These are phyloP conservation scores for Thereva nobilitata DNA, from an alignment of 2,888 invertebrate genomes.

Conservation along the genomic window DNA sequence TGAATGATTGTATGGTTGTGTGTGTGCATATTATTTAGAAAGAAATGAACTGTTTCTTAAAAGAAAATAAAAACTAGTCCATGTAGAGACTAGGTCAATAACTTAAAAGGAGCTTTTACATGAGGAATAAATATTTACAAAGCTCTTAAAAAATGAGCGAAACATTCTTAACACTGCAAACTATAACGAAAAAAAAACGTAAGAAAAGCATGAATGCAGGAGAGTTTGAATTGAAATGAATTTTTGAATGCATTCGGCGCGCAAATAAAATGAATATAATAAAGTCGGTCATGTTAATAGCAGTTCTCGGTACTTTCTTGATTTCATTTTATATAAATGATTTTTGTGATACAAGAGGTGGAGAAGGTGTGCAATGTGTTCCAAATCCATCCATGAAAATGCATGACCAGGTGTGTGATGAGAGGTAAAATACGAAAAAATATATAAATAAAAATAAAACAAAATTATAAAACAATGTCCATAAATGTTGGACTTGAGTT, in stretches of 20 bases:
- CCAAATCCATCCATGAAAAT: conserved; percentile 18
- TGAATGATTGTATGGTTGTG: too few relatives aligned
- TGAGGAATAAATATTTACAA: too few relatives aligned
- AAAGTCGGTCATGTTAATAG: conserved; percentile 10
- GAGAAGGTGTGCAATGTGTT: conserved; percentile 26
- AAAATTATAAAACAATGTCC: conserved; percentile 7
- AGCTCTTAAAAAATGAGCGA: conserved; percentile 3
- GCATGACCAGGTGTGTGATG: conserved; percentile 35
- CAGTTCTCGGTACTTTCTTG: conserved; percentile 11
- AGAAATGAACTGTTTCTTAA: too few relatives aligned
- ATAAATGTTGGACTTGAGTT: conserved; percentile 17
- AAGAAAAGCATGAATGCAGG: conserved; percentile 8
- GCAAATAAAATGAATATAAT: conserved; percentile 18
- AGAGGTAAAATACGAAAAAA: conserved; percentile 25
- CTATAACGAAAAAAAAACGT: conserved; percentile 9
- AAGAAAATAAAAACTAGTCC: too few relatives aligned
- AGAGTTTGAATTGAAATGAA: conserved; percentile 8
- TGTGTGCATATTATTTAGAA: too few relatives aligned
- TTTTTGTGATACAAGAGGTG: conserved; percentile 8
- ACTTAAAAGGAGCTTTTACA: too few relatives aligned
- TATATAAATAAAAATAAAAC: conserved; percentile 9
- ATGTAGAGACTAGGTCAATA: too few relatives aligned
- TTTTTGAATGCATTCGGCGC: conserved; percentile 19
- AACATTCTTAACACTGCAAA: conserved; percentile 24
- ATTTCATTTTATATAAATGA: conserved; percentile 10